Evolutionary conservation across 2,797 vertebrate species (phyloP).

Genomic region (Luscinia luscinia): DNA sequence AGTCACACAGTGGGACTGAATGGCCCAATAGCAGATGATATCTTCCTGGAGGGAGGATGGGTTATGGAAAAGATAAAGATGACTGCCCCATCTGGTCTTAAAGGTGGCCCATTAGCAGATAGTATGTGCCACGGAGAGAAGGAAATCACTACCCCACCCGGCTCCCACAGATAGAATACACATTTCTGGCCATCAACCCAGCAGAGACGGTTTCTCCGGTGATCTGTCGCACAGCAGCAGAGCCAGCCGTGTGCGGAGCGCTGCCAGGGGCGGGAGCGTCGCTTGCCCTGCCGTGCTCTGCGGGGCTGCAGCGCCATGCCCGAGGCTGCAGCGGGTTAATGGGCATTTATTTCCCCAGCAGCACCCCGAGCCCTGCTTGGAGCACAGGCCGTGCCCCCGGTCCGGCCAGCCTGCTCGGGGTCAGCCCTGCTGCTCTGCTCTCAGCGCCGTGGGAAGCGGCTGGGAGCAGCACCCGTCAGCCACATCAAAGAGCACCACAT

Average conservation of each 20-base stretch:
- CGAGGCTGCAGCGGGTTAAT: background rate
- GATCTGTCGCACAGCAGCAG: accelerated
- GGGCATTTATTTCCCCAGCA: accelerated
- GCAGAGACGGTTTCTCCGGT: too few species aligned
- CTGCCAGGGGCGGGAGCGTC: accelerated
- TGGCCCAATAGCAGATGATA: too few species aligned
- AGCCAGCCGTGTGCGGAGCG: accelerated
- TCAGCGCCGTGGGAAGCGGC: background rate
- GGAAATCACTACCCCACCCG: too few species aligned
- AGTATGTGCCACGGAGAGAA: too few species aligned
- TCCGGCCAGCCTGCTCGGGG: background rate
- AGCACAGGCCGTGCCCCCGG: too few species aligned
- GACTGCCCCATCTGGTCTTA: too few species aligned
- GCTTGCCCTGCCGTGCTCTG: accelerated
- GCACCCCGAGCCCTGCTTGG: background rate
- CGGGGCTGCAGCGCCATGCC: accelerated
- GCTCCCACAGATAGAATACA: too few species aligned
- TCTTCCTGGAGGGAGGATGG: too few species aligned
- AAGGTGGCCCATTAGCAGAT: too few species aligned
- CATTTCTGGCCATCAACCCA: too few species aligned
- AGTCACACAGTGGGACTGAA: too few species aligned
- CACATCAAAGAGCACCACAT: background rate
- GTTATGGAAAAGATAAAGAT: too few species aligned
- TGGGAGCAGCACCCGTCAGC: background rate
- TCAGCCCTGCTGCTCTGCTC: background rate